Conservation (phyloP, 2,888 invertebrate genomes). For the Tortrix viridana region DNA sequence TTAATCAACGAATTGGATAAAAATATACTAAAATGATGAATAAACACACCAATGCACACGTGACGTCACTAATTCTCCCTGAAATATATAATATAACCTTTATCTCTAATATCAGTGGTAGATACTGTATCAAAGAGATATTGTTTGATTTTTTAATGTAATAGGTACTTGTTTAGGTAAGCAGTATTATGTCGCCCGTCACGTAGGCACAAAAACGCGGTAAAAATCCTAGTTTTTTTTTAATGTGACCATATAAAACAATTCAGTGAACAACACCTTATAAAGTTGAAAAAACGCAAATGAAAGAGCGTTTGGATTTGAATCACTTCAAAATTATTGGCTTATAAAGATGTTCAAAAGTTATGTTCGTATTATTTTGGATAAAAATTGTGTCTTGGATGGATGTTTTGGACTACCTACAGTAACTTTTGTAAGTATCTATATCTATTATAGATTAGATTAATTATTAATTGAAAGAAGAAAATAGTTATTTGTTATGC, state of each 20-base stretch:
- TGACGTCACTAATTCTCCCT: constrained; percentile 15
- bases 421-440: too few species aligned
- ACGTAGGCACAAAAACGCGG: constrained; percentile 25
- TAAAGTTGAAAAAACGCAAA: not conserved
- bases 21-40: constrained; percentile 6
- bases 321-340: not conserved
- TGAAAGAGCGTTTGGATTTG: not conserved
- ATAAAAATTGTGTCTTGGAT: too few species aligned
- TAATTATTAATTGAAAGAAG: constrained; percentile 9
- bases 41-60: not conserved
- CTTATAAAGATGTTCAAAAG: not conserved
- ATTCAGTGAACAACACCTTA: not conserved
- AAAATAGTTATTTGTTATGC: too few species aligned
- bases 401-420: too few species aligned
- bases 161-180: constrained; percentile 4
- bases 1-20: constrained; percentile 4
- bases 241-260: not conserved
- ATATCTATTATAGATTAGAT: too few species aligned
- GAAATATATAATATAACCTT: constrained; percentile 4
- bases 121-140: constrained; percentile 27
- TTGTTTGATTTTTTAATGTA: constrained; percentile 17
- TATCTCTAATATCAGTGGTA: constrained; percentile 19
- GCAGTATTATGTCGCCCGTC: constrained; percentile 27
- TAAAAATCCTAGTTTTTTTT: not conserved
- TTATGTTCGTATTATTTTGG: too few species aligned